A percentile compares a stretch with the other conserved stretches of the same genome.
Conservation (phyloP, 1,140 invertebrate genomes). For the Hylaeus anthracinus region DNA sequence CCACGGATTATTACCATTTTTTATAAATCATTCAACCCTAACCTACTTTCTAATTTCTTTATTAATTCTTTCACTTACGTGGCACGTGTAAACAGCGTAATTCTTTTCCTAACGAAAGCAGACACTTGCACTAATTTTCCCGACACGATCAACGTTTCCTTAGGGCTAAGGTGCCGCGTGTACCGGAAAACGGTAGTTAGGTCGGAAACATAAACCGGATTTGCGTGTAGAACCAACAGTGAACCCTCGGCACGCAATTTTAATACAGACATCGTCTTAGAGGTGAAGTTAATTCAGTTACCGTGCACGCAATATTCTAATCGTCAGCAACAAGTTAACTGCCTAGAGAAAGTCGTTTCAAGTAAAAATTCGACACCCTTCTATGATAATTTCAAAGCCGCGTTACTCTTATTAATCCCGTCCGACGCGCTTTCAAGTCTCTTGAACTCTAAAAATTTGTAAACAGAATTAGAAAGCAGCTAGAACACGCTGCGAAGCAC, state of each 20-base stretch:
- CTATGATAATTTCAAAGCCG: not conserved
- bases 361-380: not conserved
- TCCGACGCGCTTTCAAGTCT: too few species aligned
- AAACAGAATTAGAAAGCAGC: too few species aligned
- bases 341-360: not conserved
- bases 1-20: too few species aligned
- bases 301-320: slow-evolving; percentile 34
- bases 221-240: slow-evolving; percentile 66
- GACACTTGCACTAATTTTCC: slow-evolving; percentile 31
- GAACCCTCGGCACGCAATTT: slow-evolving; percentile 51
- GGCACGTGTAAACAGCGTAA: not conserved
- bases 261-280: slow-evolving; percentile 54
- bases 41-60: not conserved
- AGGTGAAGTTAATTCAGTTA: slow-evolving; percentile 55
- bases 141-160: slow-evolving; percentile 42
- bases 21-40: too few species aligned
- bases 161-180: slow-evolving; percentile 54
- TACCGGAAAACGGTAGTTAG: slow-evolving; percentile 68
- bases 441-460: too few species aligned
- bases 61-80: not conserved
- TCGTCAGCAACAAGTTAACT: slow-evolving; percentile 35
- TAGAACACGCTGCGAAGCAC: too few species aligned
- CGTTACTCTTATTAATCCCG: too few species aligned
- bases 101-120: not conserved
- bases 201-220: slow-evolving; percentile 65